A percentile compares a stretch with the other conserved stretches of the same genome.
phyloP scores from a whole-genome alignment of 2,113 vertebrate species.

The Edolisoma coerulescens region DNA sequence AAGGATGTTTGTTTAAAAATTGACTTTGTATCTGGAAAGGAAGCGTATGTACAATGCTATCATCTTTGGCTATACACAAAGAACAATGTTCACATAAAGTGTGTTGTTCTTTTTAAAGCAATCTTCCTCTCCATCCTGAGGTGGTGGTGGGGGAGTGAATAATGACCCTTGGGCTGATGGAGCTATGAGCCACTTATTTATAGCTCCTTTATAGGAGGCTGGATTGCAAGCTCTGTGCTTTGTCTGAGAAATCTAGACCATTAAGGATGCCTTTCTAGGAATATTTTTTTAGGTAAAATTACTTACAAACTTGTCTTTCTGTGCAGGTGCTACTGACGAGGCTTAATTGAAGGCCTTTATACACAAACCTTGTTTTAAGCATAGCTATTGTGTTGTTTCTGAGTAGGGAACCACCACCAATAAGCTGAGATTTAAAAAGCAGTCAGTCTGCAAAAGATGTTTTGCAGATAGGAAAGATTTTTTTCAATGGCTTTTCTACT shows the following conservation, averaged over 20 bases:
- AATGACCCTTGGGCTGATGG: not conserved
- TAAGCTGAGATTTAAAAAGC: not conserved
- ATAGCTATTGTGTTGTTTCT: not conserved
- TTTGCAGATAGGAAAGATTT: not conserved
- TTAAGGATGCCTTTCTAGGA: not conserved
- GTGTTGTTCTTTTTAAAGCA: not conserved
- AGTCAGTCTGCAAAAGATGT: not conserved
- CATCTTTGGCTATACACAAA: not conserved
- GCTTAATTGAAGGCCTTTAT: not conserved
- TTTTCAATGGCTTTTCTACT: not conserved
- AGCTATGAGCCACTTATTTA: not conserved
- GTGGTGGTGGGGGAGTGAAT: not conserved
- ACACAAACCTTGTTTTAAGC: not conserved
- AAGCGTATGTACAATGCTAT: slow-evolving; percentile 55
- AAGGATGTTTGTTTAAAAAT: slow-evolving; percentile 65
- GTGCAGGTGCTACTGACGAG: not conserved
- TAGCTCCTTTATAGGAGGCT: not conserved
- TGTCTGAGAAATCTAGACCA: not conserved
- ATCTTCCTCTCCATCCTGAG: not conserved
- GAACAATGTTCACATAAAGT: not conserved
- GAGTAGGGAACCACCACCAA: not conserved
- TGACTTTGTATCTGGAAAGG: slow-evolving; percentile 53
- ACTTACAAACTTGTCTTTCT: not conserved
- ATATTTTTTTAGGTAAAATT: not conserved
- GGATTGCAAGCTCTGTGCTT: not conserved